Evolutionary conservation across 2,797 vertebrate species (phyloP).

Genomic region (Oceanodroma leucorhoa): DNA sequence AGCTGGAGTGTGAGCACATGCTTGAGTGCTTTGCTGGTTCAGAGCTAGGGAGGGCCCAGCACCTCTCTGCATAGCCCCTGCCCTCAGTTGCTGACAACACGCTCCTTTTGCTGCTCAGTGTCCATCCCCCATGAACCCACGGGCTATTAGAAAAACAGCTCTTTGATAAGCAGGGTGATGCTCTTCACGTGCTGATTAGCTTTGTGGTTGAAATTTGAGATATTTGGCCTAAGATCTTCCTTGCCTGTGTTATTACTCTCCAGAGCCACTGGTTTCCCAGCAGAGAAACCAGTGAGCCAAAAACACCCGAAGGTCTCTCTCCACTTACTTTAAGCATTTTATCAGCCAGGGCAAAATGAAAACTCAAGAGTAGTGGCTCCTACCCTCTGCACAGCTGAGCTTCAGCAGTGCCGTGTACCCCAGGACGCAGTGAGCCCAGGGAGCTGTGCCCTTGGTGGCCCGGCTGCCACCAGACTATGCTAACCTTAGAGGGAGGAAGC

Average conservation of each 20-base stretch:
- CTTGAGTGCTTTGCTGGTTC: background rate
- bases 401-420: background rate
- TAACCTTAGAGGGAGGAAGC: background rate
- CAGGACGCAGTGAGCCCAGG: background rate
- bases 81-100: background rate
- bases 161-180: background rate
- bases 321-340: background rate
- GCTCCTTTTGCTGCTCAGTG: background rate
- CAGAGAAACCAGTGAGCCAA: background rate
- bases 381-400: background rate
- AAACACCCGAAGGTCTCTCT: background rate
- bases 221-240: background rate
- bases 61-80: background rate
- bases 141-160: background rate
- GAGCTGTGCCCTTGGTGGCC: background rate
- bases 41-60: background rate
- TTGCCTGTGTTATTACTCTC: background rate
- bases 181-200: background rate
- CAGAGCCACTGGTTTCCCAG: background rate
- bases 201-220: background rate
- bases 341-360: background rate
- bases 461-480: fast-evolving
- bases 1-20: background rate
- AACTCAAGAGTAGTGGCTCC: background rate
- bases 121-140: fast-evolving